phyloP scores from a whole-genome alignment of 2,888 invertebrate genomes.

The Mesorhabditis spiculigera region DNA sequence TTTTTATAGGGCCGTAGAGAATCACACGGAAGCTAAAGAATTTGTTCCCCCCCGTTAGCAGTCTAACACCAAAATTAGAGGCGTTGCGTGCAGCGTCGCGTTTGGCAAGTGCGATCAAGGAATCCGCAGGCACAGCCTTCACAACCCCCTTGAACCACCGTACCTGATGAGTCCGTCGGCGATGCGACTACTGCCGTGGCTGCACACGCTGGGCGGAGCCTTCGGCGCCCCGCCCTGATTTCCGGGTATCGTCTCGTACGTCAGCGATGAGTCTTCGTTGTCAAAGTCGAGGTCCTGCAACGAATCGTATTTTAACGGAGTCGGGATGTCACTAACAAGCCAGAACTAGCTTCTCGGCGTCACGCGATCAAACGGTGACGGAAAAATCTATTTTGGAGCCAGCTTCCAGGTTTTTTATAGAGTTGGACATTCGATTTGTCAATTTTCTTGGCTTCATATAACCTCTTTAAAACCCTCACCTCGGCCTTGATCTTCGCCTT shows the following conservation, averaged over 20 bases:
- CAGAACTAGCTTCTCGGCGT: too few relatives aligned
- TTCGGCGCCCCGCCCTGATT: conserved; percentile 26
- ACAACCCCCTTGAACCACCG: background rate
- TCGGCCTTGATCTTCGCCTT: conserved; percentile 57
- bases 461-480: conserved; percentile 15
- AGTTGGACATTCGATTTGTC: too few relatives aligned
- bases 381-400: too few relatives aligned
- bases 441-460: background rate
- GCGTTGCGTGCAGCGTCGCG: too few relatives aligned
- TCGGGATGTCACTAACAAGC: too few relatives aligned
- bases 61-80: too few relatives aligned
- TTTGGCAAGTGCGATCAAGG: background rate
- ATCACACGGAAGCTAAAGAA: too few relatives aligned
- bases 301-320: too few relatives aligned
- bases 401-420: too few relatives aligned
- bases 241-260: conserved; percentile 53
- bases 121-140: background rate
- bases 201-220: conserved; percentile 50
- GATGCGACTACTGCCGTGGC: conserved; percentile 41
- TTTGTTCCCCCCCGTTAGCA: too few relatives aligned
- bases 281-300: conserved; percentile 52
- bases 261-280: conserved; percentile 46
- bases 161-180: conserved; percentile 50
- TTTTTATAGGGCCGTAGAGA: too few relatives aligned
- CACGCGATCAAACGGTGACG: too few relatives aligned